Evolutionary conservation across 1,140 invertebrate genomes (phyloP).

Genomic region (Hyphantria cunea): DNA sequence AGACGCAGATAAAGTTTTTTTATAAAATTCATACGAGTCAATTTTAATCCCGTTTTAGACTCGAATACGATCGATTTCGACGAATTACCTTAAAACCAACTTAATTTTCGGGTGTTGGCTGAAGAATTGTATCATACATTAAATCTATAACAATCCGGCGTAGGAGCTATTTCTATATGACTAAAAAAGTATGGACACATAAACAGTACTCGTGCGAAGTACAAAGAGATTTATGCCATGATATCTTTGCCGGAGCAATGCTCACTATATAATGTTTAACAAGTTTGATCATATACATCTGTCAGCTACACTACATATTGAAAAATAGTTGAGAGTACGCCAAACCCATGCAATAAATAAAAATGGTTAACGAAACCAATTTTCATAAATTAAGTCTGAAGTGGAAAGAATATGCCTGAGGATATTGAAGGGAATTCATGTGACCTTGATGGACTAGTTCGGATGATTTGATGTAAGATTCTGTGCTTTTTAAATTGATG

Average conservation of each 20-base stretch:
- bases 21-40: too few species aligned
- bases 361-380: conserved; percentile 47
- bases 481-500: too few species aligned
- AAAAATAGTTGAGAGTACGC: conserved; percentile 57
- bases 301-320: conserved; percentile 43
- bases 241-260: neutral
- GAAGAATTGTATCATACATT: too few species aligned
- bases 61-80: too few species aligned
- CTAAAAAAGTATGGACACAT: too few species aligned
- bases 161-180: too few species aligned
- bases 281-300: conserved; percentile 37
- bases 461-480: too few species aligned
- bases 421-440: conserved; percentile 17
- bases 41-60: too few species aligned
- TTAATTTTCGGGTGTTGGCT: too few species aligned
- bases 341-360: conserved; percentile 58
- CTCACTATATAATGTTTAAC: conserved; percentile 29
- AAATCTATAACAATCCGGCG: too few species aligned
- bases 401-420: conserved; percentile 34
- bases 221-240: conserved; percentile 27
- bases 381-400: conserved; percentile 61
- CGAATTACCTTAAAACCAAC: too few species aligned
- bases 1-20: too few species aligned
- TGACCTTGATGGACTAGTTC: conserved; percentile 38
- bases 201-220: conserved; percentile 14